Base-by-base conservation (phyloP, 1,140 invertebrate genomes). In the Lysiphlebus fabarum region DNA sequence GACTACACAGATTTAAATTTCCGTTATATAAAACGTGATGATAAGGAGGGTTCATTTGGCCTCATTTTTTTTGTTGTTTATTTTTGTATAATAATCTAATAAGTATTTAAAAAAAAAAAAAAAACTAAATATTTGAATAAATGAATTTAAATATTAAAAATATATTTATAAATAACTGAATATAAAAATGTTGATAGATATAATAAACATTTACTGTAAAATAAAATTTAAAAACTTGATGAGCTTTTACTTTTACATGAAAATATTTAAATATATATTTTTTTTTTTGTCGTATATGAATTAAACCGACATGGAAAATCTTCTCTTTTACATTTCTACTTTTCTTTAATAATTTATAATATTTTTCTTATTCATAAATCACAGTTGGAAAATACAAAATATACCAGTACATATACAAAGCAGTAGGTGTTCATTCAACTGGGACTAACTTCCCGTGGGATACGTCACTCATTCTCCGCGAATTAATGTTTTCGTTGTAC, bases 331-430 rank as follows among this genome's bases (percentile, higher is more conserved):
- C 40, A 34, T 47, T 40, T 26, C 42, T 53, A 53, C 58, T 40
- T 33, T 8, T 36, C 34, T 67, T 68, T 62, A 26, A 68, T 69
- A 70, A 70, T 71, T 68, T 70, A 71, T 63, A 59, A 58, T 26
- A 26, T 62, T 66, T 65, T 70, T 70, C 62, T 67, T 65, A 70
- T 67, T 67, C 69, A 70, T 71, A 71, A 71, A 71, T 70, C 68
- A 69, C 41, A 26, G 17, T 26, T 26, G 51, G 56, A 43, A 59
- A 51, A 51, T 37, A 34, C 34, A 36, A 36, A 37, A 34, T 36
- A 51, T 36, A 51, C 49, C 4, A 2, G 2, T 26, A 26, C 17
- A 4, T 26, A 26, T 26, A 26, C 49, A 38, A 51, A 51, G 49
- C 17, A 37, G 49, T 51, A 51, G 56, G 65, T 62, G 60, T 62